Conservation (phyloP, 1,140 invertebrate species). For the Trinorchestia longiramus region DNA sequence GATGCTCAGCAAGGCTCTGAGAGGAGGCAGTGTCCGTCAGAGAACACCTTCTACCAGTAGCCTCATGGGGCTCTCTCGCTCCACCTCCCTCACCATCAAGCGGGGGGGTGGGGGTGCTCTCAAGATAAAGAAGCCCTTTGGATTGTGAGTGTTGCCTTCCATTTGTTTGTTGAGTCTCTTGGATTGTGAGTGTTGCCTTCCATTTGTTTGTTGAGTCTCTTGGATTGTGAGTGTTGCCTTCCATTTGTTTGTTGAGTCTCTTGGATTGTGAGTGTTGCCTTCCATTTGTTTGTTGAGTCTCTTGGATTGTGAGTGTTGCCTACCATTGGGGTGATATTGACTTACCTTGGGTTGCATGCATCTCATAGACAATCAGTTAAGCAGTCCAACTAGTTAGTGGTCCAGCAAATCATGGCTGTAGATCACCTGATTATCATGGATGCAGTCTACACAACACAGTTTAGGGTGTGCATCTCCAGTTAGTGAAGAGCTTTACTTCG, state of each 20-base stretch:
- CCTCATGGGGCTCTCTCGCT: neutral
- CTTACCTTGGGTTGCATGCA: too few species aligned
- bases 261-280: too few species aligned
- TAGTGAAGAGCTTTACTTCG: too few species aligned
- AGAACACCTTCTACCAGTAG: neutral
- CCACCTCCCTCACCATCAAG: slow-evolving; percentile 25
- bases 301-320: too few species aligned
- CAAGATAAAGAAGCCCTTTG: slow-evolving; percentile 43
- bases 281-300: too few species aligned
- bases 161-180: neutral
- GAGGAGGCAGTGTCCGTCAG: neutral
- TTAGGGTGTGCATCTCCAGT: too few species aligned
- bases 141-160: neutral
- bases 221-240: neutral
- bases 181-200: neutral
- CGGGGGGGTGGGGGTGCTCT: neutral
- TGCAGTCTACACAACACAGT: too few species aligned
- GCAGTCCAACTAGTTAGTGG: too few species aligned
- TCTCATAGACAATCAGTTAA: too few species aligned
- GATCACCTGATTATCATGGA: too few species aligned
- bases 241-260: neutral
- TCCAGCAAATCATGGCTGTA: too few species aligned
- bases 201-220: neutral
- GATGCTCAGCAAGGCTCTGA: slow-evolving; percentile 45
- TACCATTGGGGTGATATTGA: too few species aligned